These are phyloP conservation scores for Agrochola macilenta DNA, from an alignment of 2,888 invertebrate species.

Conservation along the genomic window DNA sequence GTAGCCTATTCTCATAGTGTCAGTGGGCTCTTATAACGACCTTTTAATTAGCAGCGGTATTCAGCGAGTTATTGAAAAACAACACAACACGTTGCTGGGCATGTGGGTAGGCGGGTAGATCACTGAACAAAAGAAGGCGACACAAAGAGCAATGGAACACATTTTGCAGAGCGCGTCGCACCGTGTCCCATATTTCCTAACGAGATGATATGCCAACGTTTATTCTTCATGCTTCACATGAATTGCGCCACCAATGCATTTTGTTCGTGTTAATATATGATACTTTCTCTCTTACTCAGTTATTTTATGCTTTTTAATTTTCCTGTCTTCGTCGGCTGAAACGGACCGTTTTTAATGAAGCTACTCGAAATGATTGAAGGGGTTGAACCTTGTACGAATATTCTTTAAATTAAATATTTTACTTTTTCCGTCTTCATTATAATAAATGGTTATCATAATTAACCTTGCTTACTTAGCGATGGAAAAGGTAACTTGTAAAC, in stretches of 20 bases:
- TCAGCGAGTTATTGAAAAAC: conserved; percentile 70
- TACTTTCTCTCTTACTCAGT: conserved; percentile 41
- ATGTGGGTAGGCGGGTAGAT: conserved; percentile 77
- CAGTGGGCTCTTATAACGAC: conserved; percentile 51
- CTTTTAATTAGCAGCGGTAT: conserved; percentile 69
- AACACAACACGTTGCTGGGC: conserved; percentile 69
- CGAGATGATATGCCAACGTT: conserved; percentile 86
- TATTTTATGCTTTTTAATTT: conserved; percentile 64
- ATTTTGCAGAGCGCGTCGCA: conserved; percentile 85
- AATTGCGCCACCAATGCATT: conserved; percentile 75
- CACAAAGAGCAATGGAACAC: conserved; percentile 89
- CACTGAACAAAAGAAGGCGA: conserved; percentile 85
- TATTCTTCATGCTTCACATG: conserved; percentile 78
- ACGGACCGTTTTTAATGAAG: conserved; percentile 64
- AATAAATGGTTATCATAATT: conserved; percentile 58
- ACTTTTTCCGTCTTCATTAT: conserved; percentile 47
- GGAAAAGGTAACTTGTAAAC: conserved; percentile 40
- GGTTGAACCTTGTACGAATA: conserved; percentile 56
- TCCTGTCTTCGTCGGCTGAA: conserved; percentile 54
- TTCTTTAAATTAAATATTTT: conserved; percentile 58
- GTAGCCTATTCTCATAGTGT: conserved; percentile 19
- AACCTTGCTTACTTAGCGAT: conserved; percentile 50
- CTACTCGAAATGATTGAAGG: conserved; percentile 59
- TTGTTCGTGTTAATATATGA: conserved; percentile 61
- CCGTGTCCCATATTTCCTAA: conserved; percentile 88